Base-by-base conservation (phyloP, 2,888 invertebrate species). In the Perizoma affinitatum region DNA sequence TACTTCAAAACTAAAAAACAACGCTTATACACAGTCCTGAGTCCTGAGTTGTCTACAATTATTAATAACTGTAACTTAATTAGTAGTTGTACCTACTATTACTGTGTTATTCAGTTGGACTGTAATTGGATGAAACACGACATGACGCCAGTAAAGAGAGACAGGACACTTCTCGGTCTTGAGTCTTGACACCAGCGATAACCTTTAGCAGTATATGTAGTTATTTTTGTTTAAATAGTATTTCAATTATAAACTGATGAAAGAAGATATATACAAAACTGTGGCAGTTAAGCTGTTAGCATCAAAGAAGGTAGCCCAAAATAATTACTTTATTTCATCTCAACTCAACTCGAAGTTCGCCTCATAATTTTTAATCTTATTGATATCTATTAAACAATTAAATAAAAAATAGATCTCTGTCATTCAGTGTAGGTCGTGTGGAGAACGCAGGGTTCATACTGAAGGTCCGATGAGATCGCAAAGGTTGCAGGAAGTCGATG, bases 121-220 rank as follows among this genome's bases (percentile, higher is more conserved):
- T 58, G 68, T 70, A 66, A 70, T 68, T 73, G 71, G 68, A 68
- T 74, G 65, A 69, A 60, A 58, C 67, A 69, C 70, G 72, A 72
- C 69, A 70, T 74, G 75, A 78, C 73, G 75, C 66, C 66, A 70
- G 63, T 57, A 61, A 62, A 60, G 65, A 63, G 68, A 71, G 71
- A 65, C 71, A 68, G 68, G 65, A 54, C 69, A 58, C 63, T 70
- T 72, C 70, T 70, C 73, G 71, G 68, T 79, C 77, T 72, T 78
- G 83, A 80, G 75, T 79, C 67, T 72, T 78, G 83, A 80, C 76
- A 79, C 67, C 53, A 40, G 46, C 60, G 82, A 83, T 83, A 83
- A 79, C 74, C 71, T 63, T 55, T 22, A 45, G 61, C 22, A 66
- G 55, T 50, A 63, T 55, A 4, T 40, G 22, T 22, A 22, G 22